Base-by-base conservation (phyloP, 2,888 invertebrate species). In the Priocnemis perturbator region DNA sequence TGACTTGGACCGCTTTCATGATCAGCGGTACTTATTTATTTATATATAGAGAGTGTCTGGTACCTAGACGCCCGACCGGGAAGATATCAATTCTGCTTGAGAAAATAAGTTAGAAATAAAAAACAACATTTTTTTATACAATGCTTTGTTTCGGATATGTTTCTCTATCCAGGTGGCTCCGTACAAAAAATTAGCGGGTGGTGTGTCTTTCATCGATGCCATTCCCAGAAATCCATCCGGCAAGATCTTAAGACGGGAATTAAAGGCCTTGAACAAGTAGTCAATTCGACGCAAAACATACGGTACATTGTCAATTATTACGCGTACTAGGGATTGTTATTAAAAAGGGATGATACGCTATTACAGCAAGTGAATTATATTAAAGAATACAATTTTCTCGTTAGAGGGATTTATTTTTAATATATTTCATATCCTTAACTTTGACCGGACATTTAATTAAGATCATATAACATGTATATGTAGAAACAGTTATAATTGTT, bases 211-310 rank as follows among this genome's bases (percentile, higher is more conserved):
- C 85, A 89, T 95, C 21, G 92, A 93, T 1, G 79, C 90, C 0
- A 94, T 96, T 81, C 95, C 95, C 0, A 93, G 95, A 85, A 94
- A 94, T 79, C 92, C 92, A 0, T 92, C 94, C 2, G 95, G 96
- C 3, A 96, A 96, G 89, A 94, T 95, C 53, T 87, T 95, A 83
- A 91, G 95, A 75, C 93, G 93, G 74, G 92, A 93, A 89, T 90
- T 68, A 19, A 59, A n/a, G 19, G 64, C 55, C 2, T 37, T 53
- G 53, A 19, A 53, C 11, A 14, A 19, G 4, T 53, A 21, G 19
- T 53, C 4, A 53, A 19, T 2, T 15, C 47, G 17, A 47, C n/a
- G n/a, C n/a, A 17, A 3, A 47, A 47, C 11, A 47, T 47, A 11
- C 47, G 17, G 17, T 57, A 30, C 37, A 17, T 15, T 37, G n/a